Evolutionary conservation across 2,113 vertebrate genomes (phyloP), one percentile per base, ranked within the genome.

Genomic region (Caretta caretta): DNA sequence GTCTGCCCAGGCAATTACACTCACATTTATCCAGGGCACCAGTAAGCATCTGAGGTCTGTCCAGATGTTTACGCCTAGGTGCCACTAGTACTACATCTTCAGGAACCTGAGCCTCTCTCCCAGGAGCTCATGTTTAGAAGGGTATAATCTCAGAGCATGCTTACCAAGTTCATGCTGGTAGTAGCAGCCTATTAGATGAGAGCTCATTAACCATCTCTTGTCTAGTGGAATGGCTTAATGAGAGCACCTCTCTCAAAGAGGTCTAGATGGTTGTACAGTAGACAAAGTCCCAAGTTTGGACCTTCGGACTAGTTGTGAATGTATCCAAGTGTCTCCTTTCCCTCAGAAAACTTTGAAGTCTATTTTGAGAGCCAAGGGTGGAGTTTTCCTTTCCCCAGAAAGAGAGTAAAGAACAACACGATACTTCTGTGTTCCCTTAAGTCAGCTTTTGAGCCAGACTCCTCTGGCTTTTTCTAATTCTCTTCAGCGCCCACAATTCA

Each of bases 401-500:
- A 20, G 48, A 50, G 29, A 35, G 78, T 31, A 50, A 27, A 31
- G 25, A 11, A 7, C 46, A 72, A 42, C 69, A 75, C 5, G 69
- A 75, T 75, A 19, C 10, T 42, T 17, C 27, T 50, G 14, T 35
- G 27, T 31, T 80, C 48, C 16, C 29, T 48, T 72, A 72, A 22
- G 46, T 0, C 0, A 86, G 50, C 1, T 0, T 48, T 51, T 48
- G 25, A 46, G 38, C 9, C 54, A 51, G 31, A 11, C 48, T n/a
- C 46, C 69, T 86, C 0, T 65, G 31, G 69, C 69, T 75, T 42
- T 42, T 75, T 42, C n/a, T 38, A 42, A 42, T 42, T 38, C 16
- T 42, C n/a, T 75, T 6, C 69, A 24, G 38, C 20, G 19, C 69
- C 10, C 22, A 24, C 69, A 22, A 38, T 72, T 38, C n/a, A 42